Percentiles rank a stretch among this genome's conserved stretches.
Conservation (phyloP, 2,113 vertebrate species). For the Arizona elegans region DNA sequence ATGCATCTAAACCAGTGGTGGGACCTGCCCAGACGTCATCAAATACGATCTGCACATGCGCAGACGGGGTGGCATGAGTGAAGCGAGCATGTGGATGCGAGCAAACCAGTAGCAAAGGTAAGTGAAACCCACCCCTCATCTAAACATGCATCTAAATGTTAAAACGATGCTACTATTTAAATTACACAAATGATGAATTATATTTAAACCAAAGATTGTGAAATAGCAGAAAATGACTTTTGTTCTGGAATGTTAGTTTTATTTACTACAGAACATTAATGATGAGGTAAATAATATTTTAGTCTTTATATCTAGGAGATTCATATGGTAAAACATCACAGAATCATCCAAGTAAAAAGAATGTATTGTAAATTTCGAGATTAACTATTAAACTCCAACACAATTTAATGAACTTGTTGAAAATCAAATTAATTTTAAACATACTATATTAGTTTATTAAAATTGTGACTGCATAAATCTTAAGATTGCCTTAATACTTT, state of each 20-base stretch:
- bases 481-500: neutral
- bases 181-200: neutral
- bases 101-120: too few species aligned
- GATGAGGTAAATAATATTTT: constrained; percentile 4
- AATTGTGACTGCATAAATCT: neutral
- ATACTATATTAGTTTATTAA: neutral
- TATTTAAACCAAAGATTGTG: neutral
- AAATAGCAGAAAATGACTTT: constrained; percentile 16
- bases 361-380: neutral
- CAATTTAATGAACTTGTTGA: neutral
- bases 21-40: too few species aligned
- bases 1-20: neutral
- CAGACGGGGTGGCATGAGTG: too few species aligned
- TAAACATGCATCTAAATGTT: neutral
- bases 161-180: constrained; percentile 12
- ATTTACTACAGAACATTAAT: neutral
- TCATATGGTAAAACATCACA: neutral
- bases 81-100: too few species aligned
- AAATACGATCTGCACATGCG: too few species aligned
- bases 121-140: too few species aligned
- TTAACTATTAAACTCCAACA: neutral
- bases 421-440: neutral
- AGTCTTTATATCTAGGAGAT: neutral
- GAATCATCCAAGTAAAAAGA: neutral
- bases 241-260: neutral